Evolutionary conservation across 2,113 vertebrate genomes (phyloP).

Genomic region (Oplegnathus fasciatus): DNA sequence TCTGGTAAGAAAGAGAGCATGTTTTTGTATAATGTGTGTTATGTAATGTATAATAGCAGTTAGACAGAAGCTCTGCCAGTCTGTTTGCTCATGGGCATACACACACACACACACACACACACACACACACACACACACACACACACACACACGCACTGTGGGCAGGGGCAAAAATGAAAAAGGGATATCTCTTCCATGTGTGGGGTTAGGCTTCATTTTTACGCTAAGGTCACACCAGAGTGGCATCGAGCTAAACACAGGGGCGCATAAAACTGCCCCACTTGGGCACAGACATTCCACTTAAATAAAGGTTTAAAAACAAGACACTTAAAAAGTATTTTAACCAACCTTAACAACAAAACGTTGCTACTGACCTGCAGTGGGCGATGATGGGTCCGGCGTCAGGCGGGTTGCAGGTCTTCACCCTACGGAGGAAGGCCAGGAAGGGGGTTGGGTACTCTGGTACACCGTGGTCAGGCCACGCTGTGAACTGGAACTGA

Average conservation of each 20-base stretch:
- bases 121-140: neutral
- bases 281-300: neutral
- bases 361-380: slow-evolving; percentile 90
- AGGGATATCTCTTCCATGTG: slow-evolving; percentile 21
- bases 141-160: neutral
- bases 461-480: slow-evolving; percentile 97
- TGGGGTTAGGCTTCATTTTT: slow-evolving; percentile 1
- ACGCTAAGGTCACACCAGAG: neutral
- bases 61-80: slow-evolving; percentile 20
- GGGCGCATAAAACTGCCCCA: slow-evolving; percentile 5
- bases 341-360: neutral
- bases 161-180: slow-evolving; percentile 3
- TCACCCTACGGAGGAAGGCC: slow-evolving; percentile 96
- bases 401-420: slow-evolving; percentile 96
- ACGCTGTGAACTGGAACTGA: slow-evolving; percentile 98
- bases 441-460: slow-evolving; percentile 98
- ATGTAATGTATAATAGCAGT: slow-evolving; percentile 47
- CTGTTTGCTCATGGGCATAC: slow-evolving; percentile 10
- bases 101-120: neutral
- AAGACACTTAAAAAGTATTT: neutral
- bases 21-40: slow-evolving; percentile 60
- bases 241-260: slow-evolving; percentile 1
- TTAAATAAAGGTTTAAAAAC: slow-evolving; percentile 13
- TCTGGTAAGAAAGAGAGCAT: slow-evolving; percentile 39
- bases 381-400: slow-evolving; percentile 96